These are phyloP conservation scores for Hydriomena furcata DNA, from an alignment of 2,888 invertebrate species.

Conservation along the genomic window DNA sequence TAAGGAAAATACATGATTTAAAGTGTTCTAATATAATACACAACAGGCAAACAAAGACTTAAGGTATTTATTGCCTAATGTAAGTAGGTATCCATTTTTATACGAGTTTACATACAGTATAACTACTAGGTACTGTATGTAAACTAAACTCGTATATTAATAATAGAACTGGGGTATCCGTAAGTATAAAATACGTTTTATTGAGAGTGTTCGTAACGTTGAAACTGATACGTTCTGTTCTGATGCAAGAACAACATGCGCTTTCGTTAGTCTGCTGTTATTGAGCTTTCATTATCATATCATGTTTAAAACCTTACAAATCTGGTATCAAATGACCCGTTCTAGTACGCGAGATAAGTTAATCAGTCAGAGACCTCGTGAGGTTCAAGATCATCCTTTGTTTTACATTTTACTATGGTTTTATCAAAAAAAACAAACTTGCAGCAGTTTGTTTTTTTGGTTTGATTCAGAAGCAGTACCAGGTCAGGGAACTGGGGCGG, in stretches of 20 bases:
- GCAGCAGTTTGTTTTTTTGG: conserved; percentile 30
- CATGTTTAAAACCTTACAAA: neutral
- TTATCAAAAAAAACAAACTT: neutral
- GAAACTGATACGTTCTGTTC: too few species aligned
- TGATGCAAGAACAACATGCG: conserved; percentile 40
- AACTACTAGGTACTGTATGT: too few species aligned
- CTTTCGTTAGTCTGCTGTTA: conserved; percentile 25
- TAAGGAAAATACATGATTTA: neutral
- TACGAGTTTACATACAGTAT: too few species aligned
- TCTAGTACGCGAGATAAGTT: conserved; percentile 30
- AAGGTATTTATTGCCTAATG: too few species aligned
- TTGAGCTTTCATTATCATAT: conserved; percentile 1
- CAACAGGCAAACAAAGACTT: too few species aligned
- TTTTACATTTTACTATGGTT: conserved; percentile 16
- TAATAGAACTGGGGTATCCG: too few species aligned
- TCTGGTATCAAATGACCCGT: conserved; percentile 12
- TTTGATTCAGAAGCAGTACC: conserved; percentile 31
- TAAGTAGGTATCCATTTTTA: too few species aligned
- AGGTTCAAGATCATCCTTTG: conserved; percentile 36
- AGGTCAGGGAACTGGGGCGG: conserved; percentile 38
- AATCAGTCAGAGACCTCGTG: conserved; percentile 35
- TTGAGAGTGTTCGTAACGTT: neutral
- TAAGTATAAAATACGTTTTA: too few species aligned
- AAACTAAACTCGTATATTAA: too few species aligned
- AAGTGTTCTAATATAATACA: too few species aligned